Percentiles rank a stretch among this genome's conserved stretches.
phyloP scores from a whole-genome alignment of 2,113 vertebrate species.

The Colossoma macropomum region DNA sequence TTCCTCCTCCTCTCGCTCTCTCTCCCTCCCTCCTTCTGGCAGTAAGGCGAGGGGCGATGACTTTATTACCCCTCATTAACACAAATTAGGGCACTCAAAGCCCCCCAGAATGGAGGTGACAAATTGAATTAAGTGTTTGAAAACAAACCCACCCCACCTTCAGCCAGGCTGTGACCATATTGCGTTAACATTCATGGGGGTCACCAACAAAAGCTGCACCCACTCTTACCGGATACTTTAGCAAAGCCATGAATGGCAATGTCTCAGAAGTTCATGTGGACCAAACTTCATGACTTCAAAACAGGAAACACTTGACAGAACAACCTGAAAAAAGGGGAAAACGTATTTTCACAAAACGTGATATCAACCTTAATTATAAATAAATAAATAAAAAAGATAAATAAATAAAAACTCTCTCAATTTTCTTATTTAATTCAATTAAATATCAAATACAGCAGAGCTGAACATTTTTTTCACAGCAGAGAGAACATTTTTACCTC shows the following conservation, averaged over 20 bases:
- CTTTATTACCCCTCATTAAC: slow-evolving; percentile 87
- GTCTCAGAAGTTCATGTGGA: slow-evolving; percentile 60
- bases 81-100: slow-evolving; percentile 83
- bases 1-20: slow-evolving; percentile 48
- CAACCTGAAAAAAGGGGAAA: background rate
- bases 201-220: slow-evolving; percentile 58
- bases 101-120: slow-evolving; percentile 79
- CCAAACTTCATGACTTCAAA: slow-evolving; percentile 38
- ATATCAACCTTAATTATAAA: too few species aligned
- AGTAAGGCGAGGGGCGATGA: slow-evolving; percentile 79
- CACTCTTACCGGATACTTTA: slow-evolving; percentile 66
- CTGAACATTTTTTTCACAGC: too few species aligned
- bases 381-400: too few species aligned
- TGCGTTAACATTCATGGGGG: slow-evolving; percentile 75
- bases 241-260: slow-evolving; percentile 67
- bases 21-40: slow-evolving; percentile 62
- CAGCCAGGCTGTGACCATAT: slow-evolving; percentile 76
- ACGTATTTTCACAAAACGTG: background rate
- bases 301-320: background rate
- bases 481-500: too few species aligned
- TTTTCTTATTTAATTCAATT: too few species aligned
- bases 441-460: too few species aligned
- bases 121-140: slow-evolving; percentile 85
- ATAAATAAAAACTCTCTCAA: too few species aligned
- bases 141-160: slow-evolving; percentile 73